These are phyloP conservation scores for Vanacampus margaritifer DNA, from an alignment of 2,113 vertebrate genomes.

Conservation along the genomic window DNA sequence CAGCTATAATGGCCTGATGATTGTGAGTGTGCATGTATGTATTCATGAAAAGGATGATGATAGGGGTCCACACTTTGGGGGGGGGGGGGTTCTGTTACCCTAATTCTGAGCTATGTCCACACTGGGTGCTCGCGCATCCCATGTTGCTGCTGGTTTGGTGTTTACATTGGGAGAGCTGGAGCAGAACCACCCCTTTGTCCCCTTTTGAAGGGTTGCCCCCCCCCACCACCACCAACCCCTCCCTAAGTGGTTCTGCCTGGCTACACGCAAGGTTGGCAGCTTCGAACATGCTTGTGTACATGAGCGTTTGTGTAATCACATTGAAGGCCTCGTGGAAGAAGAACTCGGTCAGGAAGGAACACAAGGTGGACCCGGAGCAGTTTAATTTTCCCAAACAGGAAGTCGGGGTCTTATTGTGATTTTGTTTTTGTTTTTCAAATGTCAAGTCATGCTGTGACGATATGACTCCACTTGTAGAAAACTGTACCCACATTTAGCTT, in stretches of 20 bases:
- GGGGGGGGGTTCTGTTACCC: slow-evolving; percentile 25
- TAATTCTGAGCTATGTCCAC: slow-evolving; percentile 47
- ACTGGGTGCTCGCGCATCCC: slow-evolving; percentile 14
- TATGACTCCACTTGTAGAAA: not conserved
- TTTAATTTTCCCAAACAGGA: slow-evolving; percentile 5
- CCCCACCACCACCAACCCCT: not conserved
- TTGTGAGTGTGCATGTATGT: slow-evolving; percentile 32
- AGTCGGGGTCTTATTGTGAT: not conserved
- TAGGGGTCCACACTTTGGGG: slow-evolving; percentile 44
- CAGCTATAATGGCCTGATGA: slow-evolving; percentile 58
- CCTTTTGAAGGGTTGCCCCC: slow-evolving; percentile 33
- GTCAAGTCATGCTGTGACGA: too few species aligned
- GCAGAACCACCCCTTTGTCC: slow-evolving; percentile 59
- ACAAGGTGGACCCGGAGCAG: not conserved
- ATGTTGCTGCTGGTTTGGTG: slow-evolving; percentile 28
- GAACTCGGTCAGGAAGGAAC: not conserved
- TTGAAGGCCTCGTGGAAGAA: slow-evolving; percentile 11
- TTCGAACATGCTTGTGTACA: slow-evolving; percentile 37
- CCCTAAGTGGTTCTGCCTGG: slow-evolving; percentile 2
- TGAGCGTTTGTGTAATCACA: slow-evolving; percentile 26
- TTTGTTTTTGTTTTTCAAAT: not conserved
- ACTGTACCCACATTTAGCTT: not conserved
- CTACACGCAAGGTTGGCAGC: slow-evolving; percentile 32
- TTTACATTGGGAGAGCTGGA: slow-evolving; percentile 49
- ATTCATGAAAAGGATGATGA: slow-evolving; percentile 49